These are phyloP conservation scores for Boloria euphrosyne DNA, from an alignment of 2,888 invertebrate species.

Conservation along the genomic window DNA sequence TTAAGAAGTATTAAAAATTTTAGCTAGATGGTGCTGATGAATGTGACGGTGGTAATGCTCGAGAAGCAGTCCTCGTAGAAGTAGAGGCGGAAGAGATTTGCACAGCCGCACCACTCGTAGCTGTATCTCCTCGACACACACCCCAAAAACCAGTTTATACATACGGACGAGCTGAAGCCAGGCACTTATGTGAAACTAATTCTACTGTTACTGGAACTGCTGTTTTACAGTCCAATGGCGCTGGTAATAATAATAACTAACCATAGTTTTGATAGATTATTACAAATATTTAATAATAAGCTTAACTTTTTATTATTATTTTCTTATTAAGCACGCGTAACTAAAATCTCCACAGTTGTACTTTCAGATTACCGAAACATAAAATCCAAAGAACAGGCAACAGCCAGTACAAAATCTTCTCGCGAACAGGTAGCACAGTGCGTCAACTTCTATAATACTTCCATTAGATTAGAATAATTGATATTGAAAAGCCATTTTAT, in stretches of 20 bases:
- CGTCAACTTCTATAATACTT: slow-evolving; percentile 30
- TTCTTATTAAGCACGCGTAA: not conserved
- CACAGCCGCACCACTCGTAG: slow-evolving; percentile 87
- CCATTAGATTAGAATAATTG: slow-evolving; percentile 32
- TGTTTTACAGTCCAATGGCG: slow-evolving; percentile 67
- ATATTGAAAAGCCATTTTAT: slow-evolving; percentile 24
- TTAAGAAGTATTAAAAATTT: no score
- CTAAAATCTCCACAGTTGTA: slow-evolving; percentile 35
- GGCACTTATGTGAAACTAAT: slow-evolving; percentile 72
- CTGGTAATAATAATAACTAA: slow-evolving; percentile 50
- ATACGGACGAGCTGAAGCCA: slow-evolving; percentile 84
- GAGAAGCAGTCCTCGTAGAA: slow-evolving; percentile 90
- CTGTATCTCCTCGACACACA: slow-evolving; percentile 83
- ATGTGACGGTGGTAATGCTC: slow-evolving; percentile 74
- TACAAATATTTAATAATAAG: no score
- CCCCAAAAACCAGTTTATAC: slow-evolving; percentile 89
- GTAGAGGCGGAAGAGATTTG: slow-evolving; percentile 91
- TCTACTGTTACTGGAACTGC: slow-evolving; percentile 73
- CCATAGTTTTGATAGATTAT: no score
- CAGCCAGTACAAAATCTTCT: slow-evolving; percentile 55
- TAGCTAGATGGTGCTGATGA: slow-evolving; percentile 65
- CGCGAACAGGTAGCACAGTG: slow-evolving; percentile 65
- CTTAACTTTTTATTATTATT: not conserved
- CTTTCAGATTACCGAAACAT: slow-evolving; percentile 60
- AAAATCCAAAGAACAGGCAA: slow-evolving; percentile 54